phyloP scores from a whole-genome alignment of 2,113 vertebrate species.

The Sula dactylatra region DNA sequence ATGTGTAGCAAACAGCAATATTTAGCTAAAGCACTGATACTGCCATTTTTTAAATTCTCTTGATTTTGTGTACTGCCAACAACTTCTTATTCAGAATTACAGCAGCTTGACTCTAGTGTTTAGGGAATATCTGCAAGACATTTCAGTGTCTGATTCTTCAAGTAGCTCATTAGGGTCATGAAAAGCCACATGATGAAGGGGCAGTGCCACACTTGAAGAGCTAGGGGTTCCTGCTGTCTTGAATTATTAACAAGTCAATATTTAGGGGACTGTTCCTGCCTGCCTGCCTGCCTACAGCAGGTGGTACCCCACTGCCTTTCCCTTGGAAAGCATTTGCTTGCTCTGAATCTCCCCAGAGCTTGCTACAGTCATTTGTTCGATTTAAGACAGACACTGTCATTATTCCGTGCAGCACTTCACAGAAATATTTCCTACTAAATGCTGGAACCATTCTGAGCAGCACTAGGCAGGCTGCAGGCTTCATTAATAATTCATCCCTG shows the following conservation, averaged over 20 bases:
- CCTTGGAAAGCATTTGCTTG: constrained; percentile 73
- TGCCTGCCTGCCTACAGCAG: constrained; percentile 74
- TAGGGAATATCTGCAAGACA: constrained; percentile 59
- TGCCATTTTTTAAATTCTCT: not conserved
- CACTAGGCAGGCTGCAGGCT: constrained; percentile 77
- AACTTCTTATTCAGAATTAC: constrained; percentile 2
- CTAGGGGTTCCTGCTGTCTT: constrained; percentile 70
- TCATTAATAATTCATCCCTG: constrained; percentile 87
- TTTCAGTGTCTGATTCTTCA: constrained; percentile 60
- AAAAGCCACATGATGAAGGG: constrained; percentile 67
- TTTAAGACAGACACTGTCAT: constrained; percentile 83
- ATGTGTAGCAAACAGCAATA: not conserved
- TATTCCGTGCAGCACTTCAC: constrained; percentile 76
- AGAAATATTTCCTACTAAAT: constrained; percentile 79
- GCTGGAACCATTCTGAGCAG: constrained; percentile 81
- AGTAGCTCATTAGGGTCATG: constrained; percentile 71
- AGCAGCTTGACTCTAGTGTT: constrained; percentile 33
- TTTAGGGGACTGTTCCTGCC: constrained; percentile 64
- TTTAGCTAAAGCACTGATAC: not conserved
- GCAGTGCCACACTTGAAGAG: constrained; percentile 64
- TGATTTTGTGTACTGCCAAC: not conserved
- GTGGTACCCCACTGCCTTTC: constrained; percentile 70
- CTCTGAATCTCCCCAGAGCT: constrained; percentile 72
- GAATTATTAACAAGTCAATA: constrained; percentile 79
- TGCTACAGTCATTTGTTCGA: constrained; percentile 77